Base-by-base conservation (phyloP, 2,797 vertebrate species). In the Decapterus maruadsi region DNA sequence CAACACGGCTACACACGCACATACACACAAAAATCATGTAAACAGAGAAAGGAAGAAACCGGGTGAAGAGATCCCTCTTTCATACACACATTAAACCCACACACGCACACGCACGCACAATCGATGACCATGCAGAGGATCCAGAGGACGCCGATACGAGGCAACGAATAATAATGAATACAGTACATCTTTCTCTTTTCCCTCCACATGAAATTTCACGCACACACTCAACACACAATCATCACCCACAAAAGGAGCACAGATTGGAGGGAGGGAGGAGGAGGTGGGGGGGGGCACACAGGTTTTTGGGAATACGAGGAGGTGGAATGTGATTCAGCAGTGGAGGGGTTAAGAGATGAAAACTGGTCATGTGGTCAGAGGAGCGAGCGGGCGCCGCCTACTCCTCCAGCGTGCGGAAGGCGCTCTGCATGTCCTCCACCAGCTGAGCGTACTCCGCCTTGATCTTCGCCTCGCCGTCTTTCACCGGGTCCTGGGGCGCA, bases 401-500 rank as follows among this genome's bases (percentile, higher is more conserved):
- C 63, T 95, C 95, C 72, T 99, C 98, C 90, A 99, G 94, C 34
- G 96, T 97, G 77, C 98, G 97, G 95, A 99, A 99, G 61, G 93
- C 94, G 31, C 98, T 99, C 95, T 99, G 98, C 98, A 99, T 99
- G 86, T 99, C 98, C 92, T 99, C 98, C 89, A 96, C 82, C 31
- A 99, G 97, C 87, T 98, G 97, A 72, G 95, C 93, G 13, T 96
- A 99, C 83, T 99, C 98, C 0, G 93, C 95, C 91, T 99, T 99
- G 84, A 99, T 97, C 92, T 98, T 99, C 29, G 93, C 89, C 90
- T 99, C 98, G 1, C 98, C 98, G 0, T 99, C 98, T 91, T 99
- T 98, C 84, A 97, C 91, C 0, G 98, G 98, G 90, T 99, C 98
- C 98, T 99, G 82, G n/a, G n/a, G n/a, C 68, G 29, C 0, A 1